A percentile compares a stretch with the other conserved stretches of the same genome.
Evolutionary conservation across 1,140 invertebrate genomes (phyloP).

Genomic region (Condylostylus longicornis): DNA sequence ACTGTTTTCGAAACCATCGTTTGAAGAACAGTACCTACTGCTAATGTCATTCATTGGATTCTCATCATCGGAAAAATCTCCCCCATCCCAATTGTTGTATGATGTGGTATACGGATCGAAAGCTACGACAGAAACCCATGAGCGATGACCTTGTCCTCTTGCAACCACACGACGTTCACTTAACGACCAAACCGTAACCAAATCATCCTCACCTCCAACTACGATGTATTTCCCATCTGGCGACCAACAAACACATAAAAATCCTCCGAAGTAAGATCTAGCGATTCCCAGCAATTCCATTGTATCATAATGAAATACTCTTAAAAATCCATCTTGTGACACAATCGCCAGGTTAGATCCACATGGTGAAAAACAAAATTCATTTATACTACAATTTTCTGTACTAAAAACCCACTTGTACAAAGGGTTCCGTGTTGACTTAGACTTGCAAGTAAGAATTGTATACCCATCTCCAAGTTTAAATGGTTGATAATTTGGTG

Average conservation of each 20-base stretch:
- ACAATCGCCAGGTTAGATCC: constrained; percentile 81
- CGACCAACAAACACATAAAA: constrained; percentile 93
- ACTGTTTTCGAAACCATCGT: constrained; percentile 25
- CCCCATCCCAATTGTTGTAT: constrained; percentile 37
- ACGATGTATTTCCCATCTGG: constrained; percentile 91
- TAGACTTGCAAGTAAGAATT: constrained; percentile 91
- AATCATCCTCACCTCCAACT: constrained; percentile 95
- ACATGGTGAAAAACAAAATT: constrained; percentile 95
- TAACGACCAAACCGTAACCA: constrained; percentile 96
- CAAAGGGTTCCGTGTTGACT: constrained; percentile 88
- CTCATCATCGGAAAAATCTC: constrained; percentile 47
- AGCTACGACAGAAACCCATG: constrained; percentile 93
- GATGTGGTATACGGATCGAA: constrained; percentile 85
- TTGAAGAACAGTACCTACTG: constrained; percentile 16
- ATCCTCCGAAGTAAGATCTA: constrained; percentile 93
- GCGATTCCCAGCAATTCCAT: constrained; percentile 88
- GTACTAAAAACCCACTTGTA: constrained; percentile 76
- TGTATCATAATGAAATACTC: constrained; percentile 93
- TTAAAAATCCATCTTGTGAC: constrained; percentile 88
- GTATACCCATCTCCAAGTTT: constrained; percentile 90
- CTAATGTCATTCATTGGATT: constrained; percentile 36
- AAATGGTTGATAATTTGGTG: constrained; percentile 83
- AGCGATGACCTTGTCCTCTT: constrained; percentile 82
- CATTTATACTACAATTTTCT: constrained; percentile 71
- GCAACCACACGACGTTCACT: constrained; percentile 86